Percentiles rank a stretch among this genome's conserved stretches.
phyloP scores from a whole-genome alignment of 1,140 invertebrate genomes.

The Scaptomyza pallida region DNA sequence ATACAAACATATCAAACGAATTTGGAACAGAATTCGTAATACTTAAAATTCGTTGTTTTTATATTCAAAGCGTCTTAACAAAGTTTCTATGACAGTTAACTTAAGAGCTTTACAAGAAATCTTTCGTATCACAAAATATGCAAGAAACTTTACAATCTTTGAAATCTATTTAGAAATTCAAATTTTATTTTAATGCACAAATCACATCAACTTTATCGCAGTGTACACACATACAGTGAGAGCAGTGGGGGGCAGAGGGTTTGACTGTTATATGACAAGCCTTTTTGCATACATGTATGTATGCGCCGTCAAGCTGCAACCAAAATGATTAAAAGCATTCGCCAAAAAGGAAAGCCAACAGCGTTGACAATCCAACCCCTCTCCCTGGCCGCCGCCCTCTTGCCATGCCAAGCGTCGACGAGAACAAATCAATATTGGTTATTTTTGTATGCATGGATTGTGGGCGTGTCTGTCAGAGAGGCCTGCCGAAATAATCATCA shows the following conservation, averaged over 20 bases:
- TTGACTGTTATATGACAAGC: constrained; percentile 20
- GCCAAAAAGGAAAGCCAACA: constrained; percentile 40
- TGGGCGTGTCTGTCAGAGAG: constrained; percentile 65
- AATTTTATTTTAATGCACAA: constrained; percentile 11
- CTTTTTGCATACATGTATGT: constrained; percentile 31
- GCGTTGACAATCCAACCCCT: constrained; percentile 25
- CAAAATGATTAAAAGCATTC: constrained; percentile 76
- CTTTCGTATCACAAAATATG: background rate
- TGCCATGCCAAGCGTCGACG: constrained; percentile 29
- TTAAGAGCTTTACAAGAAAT: background rate
- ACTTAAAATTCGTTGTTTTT: background rate
- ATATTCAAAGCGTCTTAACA: background rate
- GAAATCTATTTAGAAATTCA: constrained; percentile 17
- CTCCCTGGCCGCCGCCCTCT: background rate
- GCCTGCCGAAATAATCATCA: constrained; percentile 75
- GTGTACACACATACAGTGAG: constrained; percentile 31
- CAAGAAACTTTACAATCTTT: background rate
- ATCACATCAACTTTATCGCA: constrained; percentile 10
- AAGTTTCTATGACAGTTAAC: background rate
- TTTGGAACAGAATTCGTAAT: background rate
- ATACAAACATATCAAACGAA: background rate
- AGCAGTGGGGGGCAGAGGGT: constrained; percentile 1
- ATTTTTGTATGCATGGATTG: constrained; percentile 78
- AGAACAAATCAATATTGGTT: constrained; percentile 79
- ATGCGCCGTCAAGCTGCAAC: constrained; percentile 57